Percentiles rank a stretch among this genome's conserved stretches.
Evolutionary conservation across 2,113 vertebrate species (phyloP).

Genomic region (Arizona elegans): DNA sequence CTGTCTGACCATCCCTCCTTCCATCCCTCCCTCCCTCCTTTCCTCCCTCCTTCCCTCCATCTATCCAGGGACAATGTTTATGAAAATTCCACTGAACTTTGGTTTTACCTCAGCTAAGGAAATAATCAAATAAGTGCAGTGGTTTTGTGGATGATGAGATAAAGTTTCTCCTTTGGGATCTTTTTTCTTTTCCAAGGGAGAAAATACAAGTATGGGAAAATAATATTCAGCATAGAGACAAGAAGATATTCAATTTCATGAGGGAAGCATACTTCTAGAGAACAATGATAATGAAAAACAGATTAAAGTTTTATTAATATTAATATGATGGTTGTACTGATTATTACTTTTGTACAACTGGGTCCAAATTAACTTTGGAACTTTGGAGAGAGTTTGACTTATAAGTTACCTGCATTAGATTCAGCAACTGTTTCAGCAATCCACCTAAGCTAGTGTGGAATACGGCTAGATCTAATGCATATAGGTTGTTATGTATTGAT

Average conservation of each 20-base stretch:
- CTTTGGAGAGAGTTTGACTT: not conserved
- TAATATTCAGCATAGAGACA: not conserved
- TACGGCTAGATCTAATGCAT: not conserved
- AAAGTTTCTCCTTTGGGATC: not conserved
- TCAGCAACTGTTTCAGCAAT: not conserved
- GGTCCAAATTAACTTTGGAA: not conserved
- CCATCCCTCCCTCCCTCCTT: not conserved
- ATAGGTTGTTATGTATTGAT: too few species aligned
- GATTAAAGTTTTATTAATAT: not conserved
- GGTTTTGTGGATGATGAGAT: not conserved
- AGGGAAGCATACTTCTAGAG: not conserved
- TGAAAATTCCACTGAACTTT: not conserved
- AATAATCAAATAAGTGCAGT: not conserved
- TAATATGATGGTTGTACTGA: not conserved
- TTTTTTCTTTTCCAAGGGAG: not conserved
- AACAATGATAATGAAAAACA: not conserved
- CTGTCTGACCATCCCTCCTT: not conserved
- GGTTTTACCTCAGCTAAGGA: not conserved
- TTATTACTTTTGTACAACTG: not conserved
- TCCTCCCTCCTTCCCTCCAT: not conserved
- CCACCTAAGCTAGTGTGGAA: not conserved
- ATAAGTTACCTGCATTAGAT: not conserved
- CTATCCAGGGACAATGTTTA: not conserved
- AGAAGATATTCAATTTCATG: not conserved
- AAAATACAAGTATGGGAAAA: not conserved